phyloP scores from a whole-genome alignment of 2,113 vertebrate genomes.

The Montifringilla adamsi region DNA sequence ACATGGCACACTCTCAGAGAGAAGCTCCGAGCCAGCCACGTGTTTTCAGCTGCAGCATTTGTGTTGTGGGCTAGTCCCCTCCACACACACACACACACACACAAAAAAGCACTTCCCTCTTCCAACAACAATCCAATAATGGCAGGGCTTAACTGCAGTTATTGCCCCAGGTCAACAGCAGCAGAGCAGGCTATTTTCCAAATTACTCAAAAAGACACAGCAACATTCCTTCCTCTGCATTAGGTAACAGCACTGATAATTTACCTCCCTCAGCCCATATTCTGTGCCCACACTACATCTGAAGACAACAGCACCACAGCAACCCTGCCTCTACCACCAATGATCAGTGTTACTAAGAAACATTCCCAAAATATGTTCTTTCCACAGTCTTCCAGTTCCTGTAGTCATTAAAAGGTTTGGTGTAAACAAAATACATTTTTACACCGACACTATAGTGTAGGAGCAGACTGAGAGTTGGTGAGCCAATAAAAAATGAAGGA shows the following conservation, averaged over 20 bases:
- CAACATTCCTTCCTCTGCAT: not conserved
- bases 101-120: not conserved
- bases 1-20: not conserved
- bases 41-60: not conserved
- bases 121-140: not conserved
- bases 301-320: not conserved
- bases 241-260: not conserved
- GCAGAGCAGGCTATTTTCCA: not conserved
- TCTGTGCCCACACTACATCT: not conserved
- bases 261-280: not conserved
- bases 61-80: not conserved
- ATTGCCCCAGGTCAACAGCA: not conserved
- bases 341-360: rapidly evolving
- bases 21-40: not conserved
- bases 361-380: not conserved
- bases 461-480: not conserved
- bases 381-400: not conserved
- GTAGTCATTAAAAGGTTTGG: not conserved
- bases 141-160: not conserved
- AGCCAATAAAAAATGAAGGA: not conserved
- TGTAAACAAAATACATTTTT: not conserved
- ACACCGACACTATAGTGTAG: not conserved
- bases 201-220: not conserved
- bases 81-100: too few species aligned
- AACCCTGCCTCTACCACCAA: not conserved